Percentiles rank a stretch among this genome's conserved stretches.
Evolutionary conservation across 2,113 vertebrate species (phyloP).

Genomic region (Athene cunicularia): DNA sequence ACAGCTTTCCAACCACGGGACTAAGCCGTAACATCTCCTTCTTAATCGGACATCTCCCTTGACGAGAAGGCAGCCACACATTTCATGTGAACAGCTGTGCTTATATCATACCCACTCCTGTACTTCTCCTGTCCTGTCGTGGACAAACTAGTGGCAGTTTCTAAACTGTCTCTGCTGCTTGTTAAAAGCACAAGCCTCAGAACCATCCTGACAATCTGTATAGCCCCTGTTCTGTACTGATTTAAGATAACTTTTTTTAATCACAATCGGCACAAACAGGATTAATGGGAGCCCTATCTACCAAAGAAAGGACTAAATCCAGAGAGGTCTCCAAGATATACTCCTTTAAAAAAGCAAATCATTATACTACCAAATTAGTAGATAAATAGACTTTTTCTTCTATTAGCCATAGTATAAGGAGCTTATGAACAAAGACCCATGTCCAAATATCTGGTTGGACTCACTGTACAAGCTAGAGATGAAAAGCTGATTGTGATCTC

Average conservation of each 20-base stretch:
- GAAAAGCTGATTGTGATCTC: neutral
- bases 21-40: neutral
- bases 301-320: neutral
- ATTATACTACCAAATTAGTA: neutral
- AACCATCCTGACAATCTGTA: neutral
- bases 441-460: neutral
- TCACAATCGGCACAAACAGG: fast-evolving
- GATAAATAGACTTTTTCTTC: neutral
- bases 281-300: neutral
- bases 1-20: fast-evolving
- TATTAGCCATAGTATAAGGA: neutral
- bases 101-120: too few species aligned
- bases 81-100: neutral
- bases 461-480: neutral
- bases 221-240: neutral
- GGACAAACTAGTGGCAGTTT: neutral
- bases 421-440: neutral
- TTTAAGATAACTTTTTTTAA: neutral
- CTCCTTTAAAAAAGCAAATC: neutral
- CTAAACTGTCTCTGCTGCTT: too few species aligned
- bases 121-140: fast-evolving
- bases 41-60: neutral
- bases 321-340: neutral
- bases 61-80: neutral
- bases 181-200: neutral